Percentiles rank a stretch among this genome's conserved stretches.
Evolutionary conservation across 1,140 invertebrate genomes (phyloP).

Genomic region (Melanaphis sacchari): DNA sequence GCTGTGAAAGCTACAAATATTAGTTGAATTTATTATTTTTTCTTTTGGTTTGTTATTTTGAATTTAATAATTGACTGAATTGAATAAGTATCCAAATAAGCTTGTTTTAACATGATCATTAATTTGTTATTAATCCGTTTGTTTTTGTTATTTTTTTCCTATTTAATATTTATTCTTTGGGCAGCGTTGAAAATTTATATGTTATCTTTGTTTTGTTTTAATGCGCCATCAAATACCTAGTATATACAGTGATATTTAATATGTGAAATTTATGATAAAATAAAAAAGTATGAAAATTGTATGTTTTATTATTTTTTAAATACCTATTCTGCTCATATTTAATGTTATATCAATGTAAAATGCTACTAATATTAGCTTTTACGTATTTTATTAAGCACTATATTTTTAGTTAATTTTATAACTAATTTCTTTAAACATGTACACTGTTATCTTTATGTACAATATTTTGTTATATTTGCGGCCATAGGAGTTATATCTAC

Average conservation of each 20-base stretch:
- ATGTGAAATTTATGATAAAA: constrained; percentile 25
- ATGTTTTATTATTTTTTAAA: not conserved
- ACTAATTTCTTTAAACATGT: constrained; percentile 11
- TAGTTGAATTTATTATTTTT: constrained; percentile 42
- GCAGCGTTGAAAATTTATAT: constrained; percentile 28
- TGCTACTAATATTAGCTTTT: not conserved
- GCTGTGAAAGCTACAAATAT: constrained; percentile 47
- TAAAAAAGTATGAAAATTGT: constrained; percentile 8
- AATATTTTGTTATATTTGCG: constrained; percentile 46
- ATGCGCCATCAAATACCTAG: not conserved
- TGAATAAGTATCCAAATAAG: constrained; percentile 49
- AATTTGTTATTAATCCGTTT: constrained; percentile 32
- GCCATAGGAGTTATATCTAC: constrained; percentile 43
- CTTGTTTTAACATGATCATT: constrained; percentile 32
- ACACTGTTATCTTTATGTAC: not conserved
- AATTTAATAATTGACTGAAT: constrained; percentile 54
- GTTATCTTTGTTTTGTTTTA: constrained; percentile 16
- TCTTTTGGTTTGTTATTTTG: constrained; percentile 58
- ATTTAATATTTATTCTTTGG: constrained; percentile 2
- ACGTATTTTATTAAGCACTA: not conserved
- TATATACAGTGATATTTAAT: constrained; percentile 40
- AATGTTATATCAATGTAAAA: not conserved
- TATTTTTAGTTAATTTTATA: not conserved
- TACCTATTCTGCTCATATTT: not conserved
- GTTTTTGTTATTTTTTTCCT: constrained; percentile 15